Evolutionary conservation across 1,140 invertebrate species (phyloP), one percentile per base, ranked within the genome.

Genomic region (Probaryconus sp.): DNA sequence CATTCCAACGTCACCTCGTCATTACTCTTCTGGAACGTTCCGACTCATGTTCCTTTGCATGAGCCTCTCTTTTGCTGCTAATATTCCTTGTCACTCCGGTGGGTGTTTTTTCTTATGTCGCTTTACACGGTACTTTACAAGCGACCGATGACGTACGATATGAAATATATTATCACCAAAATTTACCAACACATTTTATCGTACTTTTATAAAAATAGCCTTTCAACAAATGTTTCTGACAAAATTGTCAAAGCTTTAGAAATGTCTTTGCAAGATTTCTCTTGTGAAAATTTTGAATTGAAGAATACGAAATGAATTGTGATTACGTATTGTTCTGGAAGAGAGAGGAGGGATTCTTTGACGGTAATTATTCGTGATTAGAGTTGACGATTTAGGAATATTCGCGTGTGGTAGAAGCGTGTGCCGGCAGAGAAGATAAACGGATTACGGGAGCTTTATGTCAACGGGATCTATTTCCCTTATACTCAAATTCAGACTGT

Each of bases 401-500:
- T 45, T 28, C 37, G 45, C 45, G 63, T 43, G 31, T 58, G 47
- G 81, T 84, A 84, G 85, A 85, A 82, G 83, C 83, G 82, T 85
- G 81, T 83, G 81, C 55, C 77, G 82, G 79, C 83, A 84, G 83
- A 84, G 81, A 80, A 85, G 86, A 87, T 87, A 87, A 87, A 85
- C 86, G 82, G 84, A 85, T 81, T 83, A 81, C 74, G 84, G 81
- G 56, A 80, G 81, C 84, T 87, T 80, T 80, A 79, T 80, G 79
- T 83, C 82, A 78, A 80, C 83, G 83, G 78, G 78, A 81, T 81
- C 79, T 77, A 74, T 79, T 79, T 82, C 74, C 81, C 81, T 78
- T 79, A 77, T 76, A 76, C 72, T 71, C 74, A 70, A 80, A 76
- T 77, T 68, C 77, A 67, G 65, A 70, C n/a, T n/a, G 45, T 58